These are phyloP conservation scores for Yasuhikotakia modesta DNA, from an alignment of 2,797 vertebrate genomes.

Conservation along the genomic window DNA sequence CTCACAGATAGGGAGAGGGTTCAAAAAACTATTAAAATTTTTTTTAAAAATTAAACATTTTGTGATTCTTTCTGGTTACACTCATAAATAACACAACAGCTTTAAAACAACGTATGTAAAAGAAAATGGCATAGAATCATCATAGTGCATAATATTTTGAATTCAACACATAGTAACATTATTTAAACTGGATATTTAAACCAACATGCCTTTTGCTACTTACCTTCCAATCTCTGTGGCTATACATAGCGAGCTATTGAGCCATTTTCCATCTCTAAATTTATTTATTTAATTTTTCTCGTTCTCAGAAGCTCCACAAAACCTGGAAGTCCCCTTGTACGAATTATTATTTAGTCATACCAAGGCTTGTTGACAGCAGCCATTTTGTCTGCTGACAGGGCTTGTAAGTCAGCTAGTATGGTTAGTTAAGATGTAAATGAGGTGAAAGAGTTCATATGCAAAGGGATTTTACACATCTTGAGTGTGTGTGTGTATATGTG, in stretches of 20 bases:
- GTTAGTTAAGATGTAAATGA: conserved; percentile 3
- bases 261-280: too few species aligned
- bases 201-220: too few species aligned
- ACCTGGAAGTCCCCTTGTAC: neutral
- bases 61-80: too few species aligned
- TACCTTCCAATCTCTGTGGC: too few species aligned
- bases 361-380: conserved; percentile 3
- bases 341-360: neutral
- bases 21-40: too few species aligned
- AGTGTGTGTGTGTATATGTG: conserved; percentile 32
- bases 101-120: too few species aligned
- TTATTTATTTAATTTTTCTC: neutral
- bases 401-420: conserved; percentile 6
- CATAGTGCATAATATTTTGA: neutral
- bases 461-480: conserved; percentile 67
- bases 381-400: neutral
- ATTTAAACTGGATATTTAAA: too few species aligned
- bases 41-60: too few species aligned
- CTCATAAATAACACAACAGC: too few species aligned
- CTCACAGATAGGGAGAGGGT: too few species aligned
- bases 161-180: neutral
- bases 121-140: neutral
- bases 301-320: neutral
- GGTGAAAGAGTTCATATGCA: conserved; percentile 41
- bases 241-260: too few species aligned